Evolutionary conservation across 2,888 invertebrate species (phyloP).

Genomic region (Philhelius pedissequus): DNA sequence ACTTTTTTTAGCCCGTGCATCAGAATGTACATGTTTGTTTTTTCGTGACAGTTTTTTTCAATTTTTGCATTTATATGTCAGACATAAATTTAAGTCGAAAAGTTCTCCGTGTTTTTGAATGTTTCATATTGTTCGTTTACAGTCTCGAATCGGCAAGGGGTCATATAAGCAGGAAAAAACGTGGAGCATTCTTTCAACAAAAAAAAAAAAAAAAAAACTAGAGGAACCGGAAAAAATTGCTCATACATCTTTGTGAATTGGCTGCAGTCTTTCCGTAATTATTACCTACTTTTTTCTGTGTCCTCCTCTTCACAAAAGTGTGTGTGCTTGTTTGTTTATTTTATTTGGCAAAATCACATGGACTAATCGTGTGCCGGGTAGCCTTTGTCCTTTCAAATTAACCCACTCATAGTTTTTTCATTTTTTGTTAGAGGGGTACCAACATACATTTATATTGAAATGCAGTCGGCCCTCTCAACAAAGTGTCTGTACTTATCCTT

Average conservation of each 20-base stretch:
- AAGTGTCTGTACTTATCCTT: constrained; percentile 13
- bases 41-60: constrained; percentile 68
- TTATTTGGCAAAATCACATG: constrained; percentile 37
- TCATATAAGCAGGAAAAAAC: background rate
- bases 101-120: constrained; percentile 21
- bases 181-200: background rate
- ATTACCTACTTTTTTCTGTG: constrained; percentile 39
- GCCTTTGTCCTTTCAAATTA: constrained; percentile 65
- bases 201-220: constrained; percentile 18
- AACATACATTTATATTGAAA: constrained; percentile 36
- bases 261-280: constrained; percentile 66
- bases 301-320: background rate
- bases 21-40: constrained; percentile 58
- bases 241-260: constrained; percentile 64
- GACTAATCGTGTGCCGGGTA: constrained; percentile 61
- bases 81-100: constrained; percentile 65
- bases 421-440: background rate
- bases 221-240: constrained; percentile 43
- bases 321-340: constrained; percentile 2
- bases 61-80: constrained; percentile 66
- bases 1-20: constrained; percentile 27
- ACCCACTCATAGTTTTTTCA: constrained; percentile 51
- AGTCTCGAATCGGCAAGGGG: background rate
- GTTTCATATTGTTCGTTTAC: constrained; percentile 15
- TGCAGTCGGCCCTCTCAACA: constrained; percentile 5